These are phyloP conservation scores for Cantharis rustica DNA, from an alignment of 2,888 invertebrate species.

Conservation along the genomic window DNA sequence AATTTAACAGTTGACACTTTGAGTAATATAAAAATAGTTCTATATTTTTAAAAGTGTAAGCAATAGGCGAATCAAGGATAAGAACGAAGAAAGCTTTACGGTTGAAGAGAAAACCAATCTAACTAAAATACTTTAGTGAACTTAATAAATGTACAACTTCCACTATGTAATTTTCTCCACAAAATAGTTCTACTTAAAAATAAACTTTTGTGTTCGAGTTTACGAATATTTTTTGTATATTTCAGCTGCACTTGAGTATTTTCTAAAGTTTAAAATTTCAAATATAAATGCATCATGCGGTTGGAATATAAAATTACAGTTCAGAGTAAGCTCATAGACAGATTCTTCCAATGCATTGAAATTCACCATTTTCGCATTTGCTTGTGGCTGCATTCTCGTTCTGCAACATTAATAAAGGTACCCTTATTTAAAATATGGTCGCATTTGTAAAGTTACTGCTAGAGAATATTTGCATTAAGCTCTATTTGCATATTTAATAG, in stretches of 20 bases:
- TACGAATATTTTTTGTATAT: neutral
- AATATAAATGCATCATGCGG: neutral
- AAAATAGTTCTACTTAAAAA: neutral
- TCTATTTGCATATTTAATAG: constrained; percentile 13
- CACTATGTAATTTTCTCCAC: neutral
- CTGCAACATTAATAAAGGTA: constrained; percentile 7
- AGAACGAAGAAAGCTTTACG: neutral
- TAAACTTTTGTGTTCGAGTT: neutral
- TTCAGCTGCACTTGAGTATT: neutral
- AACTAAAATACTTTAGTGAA: neutral
- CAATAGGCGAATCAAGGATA: neutral
- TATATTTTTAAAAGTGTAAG: neutral
- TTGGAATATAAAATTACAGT: constrained; percentile 4
- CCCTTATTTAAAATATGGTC: constrained; percentile 9
- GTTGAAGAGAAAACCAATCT: neutral
- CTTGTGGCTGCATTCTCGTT: constrained; percentile 14
- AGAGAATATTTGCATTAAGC: constrained; percentile 20
- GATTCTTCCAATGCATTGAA: constrained; percentile 1
- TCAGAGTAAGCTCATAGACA: constrained; percentile 3
- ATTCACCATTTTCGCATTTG: constrained; percentile 17
- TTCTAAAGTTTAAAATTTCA: neutral
- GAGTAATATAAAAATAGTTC: neutral
- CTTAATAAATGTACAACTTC: neutral
- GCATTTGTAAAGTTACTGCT: constrained; percentile 13
- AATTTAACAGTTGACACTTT: too few relatives aligned